Evolutionary conservation across 1,140 invertebrate genomes (phyloP).

Genomic region (Pristionchus pacificus): DNA sequence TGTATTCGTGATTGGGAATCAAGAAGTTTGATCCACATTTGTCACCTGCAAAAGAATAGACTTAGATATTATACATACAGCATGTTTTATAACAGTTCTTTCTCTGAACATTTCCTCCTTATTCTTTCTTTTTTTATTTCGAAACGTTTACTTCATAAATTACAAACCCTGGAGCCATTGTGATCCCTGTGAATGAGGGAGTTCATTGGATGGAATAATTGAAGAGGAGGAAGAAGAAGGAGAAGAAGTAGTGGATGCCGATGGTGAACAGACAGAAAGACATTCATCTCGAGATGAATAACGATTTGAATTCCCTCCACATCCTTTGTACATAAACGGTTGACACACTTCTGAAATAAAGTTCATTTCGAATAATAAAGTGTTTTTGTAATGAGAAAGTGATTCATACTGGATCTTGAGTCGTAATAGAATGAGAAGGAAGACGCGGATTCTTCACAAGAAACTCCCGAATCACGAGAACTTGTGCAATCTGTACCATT

Average conservation of each 20-base stretch:
- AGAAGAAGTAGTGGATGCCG: neutral
- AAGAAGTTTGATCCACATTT: constrained; percentile 32
- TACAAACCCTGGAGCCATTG: neutral
- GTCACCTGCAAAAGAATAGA: constrained; percentile 21
- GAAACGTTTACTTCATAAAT: no score
- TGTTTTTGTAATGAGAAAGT: no score
- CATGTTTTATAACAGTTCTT: no score
- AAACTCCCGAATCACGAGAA: neutral
- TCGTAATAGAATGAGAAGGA: neutral
- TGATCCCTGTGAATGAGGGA: no score
- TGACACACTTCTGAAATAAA: constrained; percentile 32
- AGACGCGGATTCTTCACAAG: neutral
- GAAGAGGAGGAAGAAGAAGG: neutral
- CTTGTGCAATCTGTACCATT: no score
- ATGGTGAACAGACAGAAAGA: neutral
- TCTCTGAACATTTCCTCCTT: no score
- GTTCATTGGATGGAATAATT: neutral
- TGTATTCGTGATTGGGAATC: constrained; percentile 36
- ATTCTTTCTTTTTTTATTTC: no score
- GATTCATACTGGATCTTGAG: neutral
- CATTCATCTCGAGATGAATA: constrained; percentile 33
- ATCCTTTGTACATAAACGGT: constrained; percentile 53
- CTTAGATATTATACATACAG: no score
- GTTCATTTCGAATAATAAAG: no score
- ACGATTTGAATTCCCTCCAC: constrained; percentile 52